phyloP scores from a whole-genome alignment of 2,888 invertebrate species.

The Acrobasis repandana region DNA sequence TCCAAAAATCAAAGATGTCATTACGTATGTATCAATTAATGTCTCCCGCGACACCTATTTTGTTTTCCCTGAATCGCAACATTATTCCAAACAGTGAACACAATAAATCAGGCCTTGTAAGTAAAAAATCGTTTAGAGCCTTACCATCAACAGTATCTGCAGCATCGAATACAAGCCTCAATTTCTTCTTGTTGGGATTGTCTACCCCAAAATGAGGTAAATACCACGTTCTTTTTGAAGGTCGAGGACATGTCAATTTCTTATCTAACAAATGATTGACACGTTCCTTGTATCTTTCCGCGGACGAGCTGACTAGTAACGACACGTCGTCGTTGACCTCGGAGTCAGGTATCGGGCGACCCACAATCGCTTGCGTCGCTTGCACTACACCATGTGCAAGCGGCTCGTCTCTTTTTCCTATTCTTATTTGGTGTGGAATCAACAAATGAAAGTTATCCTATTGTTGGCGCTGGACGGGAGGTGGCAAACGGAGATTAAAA shows the following conservation, averaged over 20 bases:
- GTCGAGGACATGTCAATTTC: not conserved
- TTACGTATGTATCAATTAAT: not conserved
- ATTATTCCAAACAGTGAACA: not conserved
- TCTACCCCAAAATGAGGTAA: not conserved
- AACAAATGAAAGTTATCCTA: too few species aligned
- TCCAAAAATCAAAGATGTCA: not conserved
- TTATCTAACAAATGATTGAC: not conserved
- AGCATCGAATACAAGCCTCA: not conserved
- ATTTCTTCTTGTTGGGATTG: not conserved
- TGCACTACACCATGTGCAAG: too few species aligned
- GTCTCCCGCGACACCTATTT: not conserved
- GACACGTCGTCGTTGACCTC: too few species aligned
- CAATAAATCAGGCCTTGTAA: not conserved
- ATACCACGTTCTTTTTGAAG: not conserved
- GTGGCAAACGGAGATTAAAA: too few species aligned
- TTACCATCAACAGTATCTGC: not conserved
- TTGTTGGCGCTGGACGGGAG: too few species aligned
- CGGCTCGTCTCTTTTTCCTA: too few species aligned
- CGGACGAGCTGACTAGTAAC: too few species aligned
- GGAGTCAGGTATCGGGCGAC: too few species aligned
- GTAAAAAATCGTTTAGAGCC: not conserved
- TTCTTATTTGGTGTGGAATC: too few species aligned
- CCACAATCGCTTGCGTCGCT: too few species aligned
- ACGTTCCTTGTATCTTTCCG: slow-evolving; percentile 11
- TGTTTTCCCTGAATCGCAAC: not conserved